phyloP scores from a whole-genome alignment of 2,113 vertebrate genomes.

The Agelaius tricolor region DNA sequence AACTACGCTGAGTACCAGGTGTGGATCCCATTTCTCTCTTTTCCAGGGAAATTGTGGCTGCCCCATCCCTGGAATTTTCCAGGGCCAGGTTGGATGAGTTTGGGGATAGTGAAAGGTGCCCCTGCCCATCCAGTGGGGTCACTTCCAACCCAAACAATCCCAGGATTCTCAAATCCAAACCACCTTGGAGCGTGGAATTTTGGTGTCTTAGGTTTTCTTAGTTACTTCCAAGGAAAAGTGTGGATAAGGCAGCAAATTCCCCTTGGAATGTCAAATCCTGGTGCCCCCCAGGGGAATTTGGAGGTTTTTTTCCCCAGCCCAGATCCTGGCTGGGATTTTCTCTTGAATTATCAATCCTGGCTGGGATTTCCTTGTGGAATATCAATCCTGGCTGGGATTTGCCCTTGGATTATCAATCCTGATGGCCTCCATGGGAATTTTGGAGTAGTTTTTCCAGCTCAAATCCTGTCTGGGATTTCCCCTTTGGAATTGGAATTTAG shows the following conservation, averaged over 20 bases:
- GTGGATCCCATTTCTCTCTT: background rate
- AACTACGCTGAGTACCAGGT: slow-evolving; percentile 99
- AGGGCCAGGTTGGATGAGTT: background rate
- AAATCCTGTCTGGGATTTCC: background rate
- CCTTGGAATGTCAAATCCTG: background rate
- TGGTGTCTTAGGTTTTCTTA: fast-evolving
- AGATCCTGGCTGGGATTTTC: background rate
- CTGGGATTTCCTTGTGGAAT: no score
- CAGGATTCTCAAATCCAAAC: background rate
- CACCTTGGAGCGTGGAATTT: background rate
- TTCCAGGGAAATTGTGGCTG: background rate
- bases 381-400: background rate
- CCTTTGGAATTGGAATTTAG: background rate
- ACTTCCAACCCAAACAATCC: background rate
- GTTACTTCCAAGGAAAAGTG: background rate
- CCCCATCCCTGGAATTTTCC: background rate
- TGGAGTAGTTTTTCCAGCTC: background rate
- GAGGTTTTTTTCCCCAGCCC: background rate
- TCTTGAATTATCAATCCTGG: background rate
- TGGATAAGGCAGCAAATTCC: background rate
- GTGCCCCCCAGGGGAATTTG: background rate
- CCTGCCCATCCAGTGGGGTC: background rate
- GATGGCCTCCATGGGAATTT: no score
- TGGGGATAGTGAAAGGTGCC: background rate
- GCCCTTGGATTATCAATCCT: background rate